Evolutionary conservation across 2,888 invertebrate genomes (phyloP).

Genomic region (Pachydiplax longipennis): DNA sequence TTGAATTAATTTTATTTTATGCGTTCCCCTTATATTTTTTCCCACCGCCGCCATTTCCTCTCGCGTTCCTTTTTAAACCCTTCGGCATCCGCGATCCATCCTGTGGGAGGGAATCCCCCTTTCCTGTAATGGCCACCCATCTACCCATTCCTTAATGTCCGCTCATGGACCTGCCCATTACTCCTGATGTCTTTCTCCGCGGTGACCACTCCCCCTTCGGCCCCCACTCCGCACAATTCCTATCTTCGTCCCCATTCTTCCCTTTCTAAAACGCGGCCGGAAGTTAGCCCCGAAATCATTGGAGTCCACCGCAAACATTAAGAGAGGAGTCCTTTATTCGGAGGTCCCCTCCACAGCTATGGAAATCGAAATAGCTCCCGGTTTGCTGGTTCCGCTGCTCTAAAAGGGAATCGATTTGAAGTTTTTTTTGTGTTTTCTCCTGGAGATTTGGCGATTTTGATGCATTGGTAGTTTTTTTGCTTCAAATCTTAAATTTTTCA

Average conservation of each 20-base stretch:
- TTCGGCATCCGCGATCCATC: slow-evolving; percentile 25
- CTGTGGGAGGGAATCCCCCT: background rate
- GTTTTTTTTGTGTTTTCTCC: background rate
- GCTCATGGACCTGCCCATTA: slow-evolving; percentile 1
- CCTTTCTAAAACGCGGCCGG: background rate
- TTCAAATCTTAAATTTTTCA: too few species aligned
- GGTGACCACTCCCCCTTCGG: slow-evolving; percentile 25
- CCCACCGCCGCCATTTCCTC: slow-evolving; percentile 24
- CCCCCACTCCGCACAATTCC: background rate
- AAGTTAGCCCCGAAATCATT: background rate
- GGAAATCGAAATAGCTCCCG: background rate
- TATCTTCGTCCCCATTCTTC: background rate
- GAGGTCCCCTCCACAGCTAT: background rate
- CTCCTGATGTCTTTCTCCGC: slow-evolving; percentile 40
- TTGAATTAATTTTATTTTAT: slow-evolving; percentile 41
- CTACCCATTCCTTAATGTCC: background rate
- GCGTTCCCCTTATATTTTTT: background rate
- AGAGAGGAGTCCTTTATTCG: background rate
- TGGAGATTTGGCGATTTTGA: background rate
- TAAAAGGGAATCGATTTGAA: background rate
- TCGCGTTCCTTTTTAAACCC: background rate
- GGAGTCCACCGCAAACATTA: background rate
- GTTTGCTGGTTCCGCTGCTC: background rate
- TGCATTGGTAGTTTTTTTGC: background rate
- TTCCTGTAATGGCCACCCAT: background rate